Conservation (phyloP, 2,888 invertebrate species). For the Myathropa florea region DNA sequence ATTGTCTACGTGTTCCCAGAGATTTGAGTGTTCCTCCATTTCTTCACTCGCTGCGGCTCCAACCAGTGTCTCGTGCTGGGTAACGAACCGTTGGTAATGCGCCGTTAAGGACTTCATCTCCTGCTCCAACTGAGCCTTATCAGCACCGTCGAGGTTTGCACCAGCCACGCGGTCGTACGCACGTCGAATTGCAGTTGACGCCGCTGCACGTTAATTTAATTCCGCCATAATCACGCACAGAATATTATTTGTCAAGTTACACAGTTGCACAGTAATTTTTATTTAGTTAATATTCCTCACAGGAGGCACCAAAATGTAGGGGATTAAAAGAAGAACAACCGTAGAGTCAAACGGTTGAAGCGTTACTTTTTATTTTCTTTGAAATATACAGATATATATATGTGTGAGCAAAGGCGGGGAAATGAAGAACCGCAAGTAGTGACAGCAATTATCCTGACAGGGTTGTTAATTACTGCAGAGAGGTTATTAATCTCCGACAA, state of each 20-base stretch:
- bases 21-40: not conserved
- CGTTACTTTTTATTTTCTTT: no score
- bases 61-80: conserved; percentile 9
- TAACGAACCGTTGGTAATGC: conserved; percentile 11
- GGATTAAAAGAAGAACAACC: no score
- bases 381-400: no score
- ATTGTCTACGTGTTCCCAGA: not conserved
- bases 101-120: not conserved
- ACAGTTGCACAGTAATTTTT: no score
- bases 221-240: not conserved
- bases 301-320: not conserved
- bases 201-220: not conserved
- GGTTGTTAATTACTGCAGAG: not conserved
- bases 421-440: no score
- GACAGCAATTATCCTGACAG: no score
- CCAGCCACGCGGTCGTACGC: not conserved
- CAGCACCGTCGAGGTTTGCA: not conserved
- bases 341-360: no score
- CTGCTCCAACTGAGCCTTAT: conserved; percentile 4
- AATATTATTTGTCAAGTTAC: no score
- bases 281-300: no score
- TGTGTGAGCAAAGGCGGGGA: no score
- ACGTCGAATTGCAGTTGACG: not conserved
- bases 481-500: no score
- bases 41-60: not conserved